Percentiles rank a stretch among this genome's conserved stretches.
These are phyloP conservation scores for Ceratothoa steindachneri DNA, from an alignment of 2,888 invertebrate species.

Conservation along the genomic window DNA sequence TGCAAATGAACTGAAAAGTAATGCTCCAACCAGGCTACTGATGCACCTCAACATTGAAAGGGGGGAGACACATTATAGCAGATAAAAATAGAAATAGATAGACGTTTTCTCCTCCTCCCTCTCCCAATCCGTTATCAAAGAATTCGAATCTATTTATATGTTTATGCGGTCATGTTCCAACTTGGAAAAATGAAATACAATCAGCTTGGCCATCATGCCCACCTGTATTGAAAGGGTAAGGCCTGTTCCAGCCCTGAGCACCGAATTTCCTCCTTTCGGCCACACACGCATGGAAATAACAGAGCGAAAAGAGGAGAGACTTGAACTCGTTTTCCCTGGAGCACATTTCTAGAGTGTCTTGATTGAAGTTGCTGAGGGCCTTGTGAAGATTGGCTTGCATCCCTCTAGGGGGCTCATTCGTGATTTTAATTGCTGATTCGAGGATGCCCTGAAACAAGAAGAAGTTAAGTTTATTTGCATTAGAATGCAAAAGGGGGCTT, in stretches of 20 bases:
- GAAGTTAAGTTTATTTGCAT: too few species aligned
- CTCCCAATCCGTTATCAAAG: too few species aligned
- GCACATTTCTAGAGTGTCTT: conserved; percentile 92
- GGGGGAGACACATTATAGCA: too few species aligned
- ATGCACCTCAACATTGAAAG: too few species aligned
- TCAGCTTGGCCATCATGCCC: too few species aligned
- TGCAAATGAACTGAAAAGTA: too few species aligned
- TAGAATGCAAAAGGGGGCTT: neutral
- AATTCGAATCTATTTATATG: too few species aligned
- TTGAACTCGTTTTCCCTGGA: conserved; percentile 94
- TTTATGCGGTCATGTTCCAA: too few species aligned
- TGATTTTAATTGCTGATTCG: conserved; percentile 93
- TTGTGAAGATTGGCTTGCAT: conserved; percentile 96
- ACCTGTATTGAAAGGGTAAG: conserved; percentile 92
- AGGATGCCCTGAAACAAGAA: conserved; percentile 71
- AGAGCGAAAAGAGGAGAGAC: conserved; percentile 83
- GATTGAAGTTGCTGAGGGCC: conserved; percentile 87
- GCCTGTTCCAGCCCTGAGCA: conserved; percentile 92
- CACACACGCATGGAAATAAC: conserved; percentile 94
- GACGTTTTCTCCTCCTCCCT: too few species aligned
- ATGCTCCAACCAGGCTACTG: too few species aligned
- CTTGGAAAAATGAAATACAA: too few species aligned
- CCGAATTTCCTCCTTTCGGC: conserved; percentile 92
- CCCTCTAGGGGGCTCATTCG: conserved; percentile 94
- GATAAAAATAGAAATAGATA: too few species aligned